Conservation (phyloP, 2,797 vertebrate genomes). For the Chanos chanos region DNA sequence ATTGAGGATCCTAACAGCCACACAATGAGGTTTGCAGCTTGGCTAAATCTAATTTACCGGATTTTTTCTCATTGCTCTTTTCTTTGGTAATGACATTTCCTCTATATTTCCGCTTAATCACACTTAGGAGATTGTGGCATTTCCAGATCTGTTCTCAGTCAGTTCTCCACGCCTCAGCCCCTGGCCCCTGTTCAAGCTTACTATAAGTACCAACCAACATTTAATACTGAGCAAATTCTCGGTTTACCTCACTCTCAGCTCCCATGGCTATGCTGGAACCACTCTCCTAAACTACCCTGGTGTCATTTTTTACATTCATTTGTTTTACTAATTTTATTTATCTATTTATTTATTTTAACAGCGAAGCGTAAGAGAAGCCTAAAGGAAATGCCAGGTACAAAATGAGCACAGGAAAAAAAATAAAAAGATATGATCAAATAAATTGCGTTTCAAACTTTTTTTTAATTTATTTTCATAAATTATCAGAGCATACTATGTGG, state of each 20-base stretch:
- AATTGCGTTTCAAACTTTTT: too few species aligned
- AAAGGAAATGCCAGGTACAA: too few species aligned
- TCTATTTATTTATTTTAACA: too few species aligned
- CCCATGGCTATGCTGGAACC: too few species aligned
- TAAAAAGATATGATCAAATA: too few species aligned
- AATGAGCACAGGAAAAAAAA: too few species aligned
- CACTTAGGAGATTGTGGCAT: conserved; percentile 24
- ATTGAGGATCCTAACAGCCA: conserved; percentile 1
- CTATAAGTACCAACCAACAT: conserved; percentile 16
- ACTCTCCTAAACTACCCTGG: too few species aligned
- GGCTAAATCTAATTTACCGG: conserved; percentile 27
- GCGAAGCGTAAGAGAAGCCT: too few species aligned
- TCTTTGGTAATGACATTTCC: conserved; percentile 30
- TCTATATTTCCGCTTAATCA: conserved; percentile 36
- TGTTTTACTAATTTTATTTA: too few species aligned
- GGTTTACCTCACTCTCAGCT: conserved; percentile 21
- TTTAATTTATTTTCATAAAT: too few species aligned
- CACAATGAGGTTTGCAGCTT: conserved; percentile 16
- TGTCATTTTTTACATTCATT: too few species aligned
- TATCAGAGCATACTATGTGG: too few species aligned
- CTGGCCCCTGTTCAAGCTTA: neutral
- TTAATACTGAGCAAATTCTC: conserved; percentile 24
- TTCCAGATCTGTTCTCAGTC: conserved; percentile 22
- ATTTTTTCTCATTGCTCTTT: conserved; percentile 16
- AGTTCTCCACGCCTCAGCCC: conserved; percentile 19